Conservation (phyloP, 2,888 invertebrate species). For the Brachypterus glaber region DNA sequence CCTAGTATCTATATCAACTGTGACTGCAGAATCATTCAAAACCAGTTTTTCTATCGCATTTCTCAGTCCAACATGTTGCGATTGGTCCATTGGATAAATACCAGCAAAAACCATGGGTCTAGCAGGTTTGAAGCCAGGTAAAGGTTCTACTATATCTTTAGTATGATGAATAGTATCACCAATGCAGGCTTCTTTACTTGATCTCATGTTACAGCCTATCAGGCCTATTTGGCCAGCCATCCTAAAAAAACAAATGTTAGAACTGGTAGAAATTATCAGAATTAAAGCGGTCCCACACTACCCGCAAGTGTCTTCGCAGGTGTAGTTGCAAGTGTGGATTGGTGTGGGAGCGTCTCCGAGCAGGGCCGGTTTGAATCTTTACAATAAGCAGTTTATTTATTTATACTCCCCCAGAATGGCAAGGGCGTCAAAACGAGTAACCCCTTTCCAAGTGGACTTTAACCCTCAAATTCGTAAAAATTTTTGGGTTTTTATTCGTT, state of each 20-base stretch:
- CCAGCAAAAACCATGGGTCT: conserved; percentile 83
- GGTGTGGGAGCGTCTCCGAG: too few relatives aligned
- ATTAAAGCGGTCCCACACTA: too few relatives aligned
- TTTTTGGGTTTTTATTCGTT: too few relatives aligned
- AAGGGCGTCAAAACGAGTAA: too few relatives aligned
- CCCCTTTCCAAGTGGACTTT: too few relatives aligned
- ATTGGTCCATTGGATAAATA: conserved; percentile 84
- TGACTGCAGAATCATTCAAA: conserved; percentile 91
- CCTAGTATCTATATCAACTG: conserved; percentile 74
- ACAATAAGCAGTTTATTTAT: conserved; percentile 3
- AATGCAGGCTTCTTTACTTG: conserved; percentile 60
- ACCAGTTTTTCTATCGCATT: conserved; percentile 82
- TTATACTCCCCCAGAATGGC: conserved; percentile 4
- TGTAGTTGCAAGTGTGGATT: too few relatives aligned
- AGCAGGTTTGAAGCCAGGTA: conserved; percentile 56
- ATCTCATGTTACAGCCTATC: conserved; percentile 70
- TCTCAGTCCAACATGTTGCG: conserved; percentile 63
- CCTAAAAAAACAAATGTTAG: too few relatives aligned
- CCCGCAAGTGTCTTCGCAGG: too few relatives aligned
- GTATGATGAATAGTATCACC: conserved; percentile 66
- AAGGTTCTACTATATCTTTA: conserved; percentile 45
- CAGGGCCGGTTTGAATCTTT: too few relatives aligned
- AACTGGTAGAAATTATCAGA: too few relatives aligned
- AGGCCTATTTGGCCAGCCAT: conserved; percentile 91
- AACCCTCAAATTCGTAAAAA: too few relatives aligned